Evolutionary conservation across 2,113 vertebrate genomes (phyloP).

Genomic region (Myocastor coypus): DNA sequence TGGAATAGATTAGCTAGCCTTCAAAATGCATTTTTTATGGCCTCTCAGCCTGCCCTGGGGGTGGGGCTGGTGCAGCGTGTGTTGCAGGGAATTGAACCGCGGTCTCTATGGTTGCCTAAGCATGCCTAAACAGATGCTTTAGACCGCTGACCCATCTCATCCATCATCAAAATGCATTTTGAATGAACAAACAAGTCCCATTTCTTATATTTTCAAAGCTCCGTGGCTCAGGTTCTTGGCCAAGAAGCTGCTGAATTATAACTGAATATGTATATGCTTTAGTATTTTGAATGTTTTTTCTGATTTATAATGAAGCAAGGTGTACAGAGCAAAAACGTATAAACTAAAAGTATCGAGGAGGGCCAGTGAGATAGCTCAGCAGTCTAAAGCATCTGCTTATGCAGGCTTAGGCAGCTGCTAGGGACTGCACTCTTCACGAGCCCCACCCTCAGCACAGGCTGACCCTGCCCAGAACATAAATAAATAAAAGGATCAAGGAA

Average conservation of each 20-base stretch:
- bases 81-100: too few relatives aligned
- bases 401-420: too few relatives aligned
- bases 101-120: too few relatives aligned
- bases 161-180: slow-evolving; percentile 21
- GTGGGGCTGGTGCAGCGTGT: too few relatives aligned
- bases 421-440: too few relatives aligned
- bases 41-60: too few relatives aligned
- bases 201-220: slow-evolving; percentile 42
- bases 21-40: slow-evolving; percentile 15
- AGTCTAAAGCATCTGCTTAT: too few relatives aligned
- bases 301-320: background rate
- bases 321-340: background rate
- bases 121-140: too few relatives aligned
- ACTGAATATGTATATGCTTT: slow-evolving; percentile 6
- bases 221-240: background rate
- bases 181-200: background rate
- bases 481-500: slow-evolving; percentile 36
- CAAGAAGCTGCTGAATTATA: slow-evolving; percentile 35
- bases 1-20: background rate
- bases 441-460: too few relatives aligned
- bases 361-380: too few relatives aligned
- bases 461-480: too few relatives aligned
- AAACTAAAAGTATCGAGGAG: slow-evolving; percentile 19
- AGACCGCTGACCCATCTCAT: too few relatives aligned
- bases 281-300: slow-evolving; percentile 50